Conservation (phyloP, 2,797 vertebrate genomes). For the Aulostomus chinensis region DNA sequence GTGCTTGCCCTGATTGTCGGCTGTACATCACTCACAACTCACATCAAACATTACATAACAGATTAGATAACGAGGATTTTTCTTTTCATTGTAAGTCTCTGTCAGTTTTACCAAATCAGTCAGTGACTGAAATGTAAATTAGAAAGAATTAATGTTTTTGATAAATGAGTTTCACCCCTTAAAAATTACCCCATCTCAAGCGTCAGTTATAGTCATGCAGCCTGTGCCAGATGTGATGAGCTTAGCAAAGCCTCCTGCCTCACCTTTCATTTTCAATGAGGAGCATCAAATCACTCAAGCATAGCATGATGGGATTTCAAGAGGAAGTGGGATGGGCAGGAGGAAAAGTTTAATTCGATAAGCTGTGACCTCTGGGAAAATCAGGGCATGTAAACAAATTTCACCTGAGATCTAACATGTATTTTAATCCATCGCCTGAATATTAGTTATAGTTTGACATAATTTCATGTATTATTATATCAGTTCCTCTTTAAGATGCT, state of each 20-base stretch:
- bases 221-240: background rate
- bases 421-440: background rate
- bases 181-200: too few relatives aligned
- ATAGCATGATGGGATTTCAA: slow-evolving; percentile 26
- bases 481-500: too few relatives aligned
- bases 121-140: slow-evolving; percentile 4
- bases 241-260: too few relatives aligned
- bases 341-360: slow-evolving; percentile 20
- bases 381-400: slow-evolving; percentile 5
- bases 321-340: background rate
- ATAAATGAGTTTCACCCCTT: slow-evolving; percentile 6
- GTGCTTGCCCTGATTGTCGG: slow-evolving; percentile 11
- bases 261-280: too few relatives aligned
- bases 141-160: background rate
- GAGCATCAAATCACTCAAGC: too few relatives aligned
- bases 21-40: slow-evolving; percentile 5
- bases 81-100: slow-evolving; percentile 1
- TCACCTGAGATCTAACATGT: slow-evolving; percentile 7
- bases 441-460: too few relatives aligned
- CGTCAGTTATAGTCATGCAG: too few relatives aligned
- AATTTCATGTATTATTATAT: too few relatives aligned
- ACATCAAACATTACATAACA: too few relatives aligned
- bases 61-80: slow-evolving; percentile 34
- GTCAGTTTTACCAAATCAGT: slow-evolving; percentile 17
- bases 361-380: slow-evolving; percentile 7